Evolutionary conservation across 2,797 vertebrate genomes (phyloP), one percentile per base, ranked within the genome.

Genomic region (Erpetoichthys calabaricus): DNA sequence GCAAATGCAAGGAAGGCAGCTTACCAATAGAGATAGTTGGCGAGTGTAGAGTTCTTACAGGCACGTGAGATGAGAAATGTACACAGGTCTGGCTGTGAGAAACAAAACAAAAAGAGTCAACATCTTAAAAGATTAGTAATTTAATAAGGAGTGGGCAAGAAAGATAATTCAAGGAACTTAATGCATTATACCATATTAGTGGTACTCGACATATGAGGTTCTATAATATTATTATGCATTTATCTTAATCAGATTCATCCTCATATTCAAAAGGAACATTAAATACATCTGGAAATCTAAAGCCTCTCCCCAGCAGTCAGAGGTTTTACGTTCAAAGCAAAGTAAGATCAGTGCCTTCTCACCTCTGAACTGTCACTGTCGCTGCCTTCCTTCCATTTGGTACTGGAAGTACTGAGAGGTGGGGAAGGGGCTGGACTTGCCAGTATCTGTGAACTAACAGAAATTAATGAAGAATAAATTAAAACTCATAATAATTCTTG

Each of bases 11-110:
- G 64, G 45, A 85, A 25, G 2, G 25, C 25, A 2, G 2, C 90
- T 68, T 82, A 99, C 96, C 96, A 99, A 70, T 98, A 99, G 67
- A 99, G 79, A 68, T 99, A 99, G 80, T 99, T 99, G 59, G 92
- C 94, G 60, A 99, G 73, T 0, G 89, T 97, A 6, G 94, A 95
- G 73, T 99, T 99, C 82, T 96, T 98, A 71, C 96, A 99, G 42
- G 96, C 96, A 25, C 96, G 85, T 9, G 93, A 97, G 77, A 99
- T 98, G 71, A 99, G 86, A 69, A 99, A 99, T 1, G 94, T 96
- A 61, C 96, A 99, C 56, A 99, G 81, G 65, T 99, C 96, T 78
- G 95, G 92, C 94, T 97, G 63, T 57, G 75, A 62, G 58, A 44
- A 57, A 73, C 4, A 59, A 4, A 68, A 63, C 57, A 68, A 0